These are phyloP conservation scores for Atherinosoma microstoma DNA, from an alignment of 2,797 vertebrate genomes.

Conservation along the genomic window DNA sequence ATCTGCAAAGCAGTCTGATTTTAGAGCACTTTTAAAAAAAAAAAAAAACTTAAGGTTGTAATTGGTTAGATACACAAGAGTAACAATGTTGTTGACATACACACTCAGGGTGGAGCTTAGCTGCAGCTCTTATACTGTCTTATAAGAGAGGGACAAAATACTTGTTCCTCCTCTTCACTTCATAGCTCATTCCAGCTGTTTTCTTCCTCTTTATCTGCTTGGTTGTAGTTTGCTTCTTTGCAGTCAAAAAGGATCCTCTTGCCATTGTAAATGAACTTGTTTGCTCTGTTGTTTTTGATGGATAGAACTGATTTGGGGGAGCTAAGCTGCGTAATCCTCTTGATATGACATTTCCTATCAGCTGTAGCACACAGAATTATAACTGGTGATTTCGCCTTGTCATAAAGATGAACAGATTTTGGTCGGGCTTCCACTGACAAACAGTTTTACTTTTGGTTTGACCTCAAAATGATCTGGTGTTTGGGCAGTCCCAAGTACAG, in stretches of 20 bases:
- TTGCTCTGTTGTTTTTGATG: conserved; percentile 51
- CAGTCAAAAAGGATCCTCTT: conserved; percentile 2
- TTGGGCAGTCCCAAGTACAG: conserved; percentile 29
- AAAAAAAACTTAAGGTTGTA: background rate
- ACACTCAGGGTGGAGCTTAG: conserved; percentile 34
- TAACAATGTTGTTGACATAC: conserved; percentile 29
- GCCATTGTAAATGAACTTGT: conserved; percentile 7
- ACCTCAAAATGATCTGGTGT: conserved; percentile 45
- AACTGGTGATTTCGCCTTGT: conserved; percentile 12
- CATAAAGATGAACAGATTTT: conserved; percentile 4
- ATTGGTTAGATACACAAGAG: conserved; percentile 9
- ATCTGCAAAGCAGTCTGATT: background rate
- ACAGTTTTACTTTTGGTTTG: conserved; percentile 33
- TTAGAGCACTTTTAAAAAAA: background rate
- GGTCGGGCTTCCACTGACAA: background rate
- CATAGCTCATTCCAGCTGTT: conserved; percentile 20
- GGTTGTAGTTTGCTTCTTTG: conserved; percentile 42
- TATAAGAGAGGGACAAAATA: conserved; percentile 12
- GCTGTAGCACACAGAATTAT: conserved; percentile 11
- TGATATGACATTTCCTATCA: background rate
- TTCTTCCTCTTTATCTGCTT: conserved; percentile 11
- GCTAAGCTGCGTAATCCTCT: conserved; percentile 29
- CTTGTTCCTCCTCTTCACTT: conserved; percentile 24
- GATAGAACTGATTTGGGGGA: conserved; percentile 21
- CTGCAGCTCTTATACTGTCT: conserved; percentile 37